Evolutionary conservation across 2,797 vertebrate genomes (phyloP), one percentile per base, ranked within the genome.

Genomic region (Lutjanus argentimaculatus): DNA sequence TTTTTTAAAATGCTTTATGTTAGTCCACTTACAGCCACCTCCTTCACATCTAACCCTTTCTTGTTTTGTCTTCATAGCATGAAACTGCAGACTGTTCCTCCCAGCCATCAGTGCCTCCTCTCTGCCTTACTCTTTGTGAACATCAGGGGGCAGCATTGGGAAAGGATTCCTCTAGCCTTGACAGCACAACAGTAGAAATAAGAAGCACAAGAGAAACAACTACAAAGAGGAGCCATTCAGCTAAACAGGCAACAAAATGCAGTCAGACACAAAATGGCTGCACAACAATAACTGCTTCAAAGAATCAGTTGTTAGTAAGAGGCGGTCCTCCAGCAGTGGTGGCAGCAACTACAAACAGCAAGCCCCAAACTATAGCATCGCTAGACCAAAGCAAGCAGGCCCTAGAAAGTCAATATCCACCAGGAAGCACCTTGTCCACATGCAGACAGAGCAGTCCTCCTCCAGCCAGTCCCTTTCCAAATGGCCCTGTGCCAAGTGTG

Each of bases 101-200:
- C 21, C 21, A 19, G 49, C 88, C 85, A 4, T 57, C 86, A 53
- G 84, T 81, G 79, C 85, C 92, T 84, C 77, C 76, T 67, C 76
- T 79, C 56, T 91, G 92, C 94, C 91, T 95, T 93, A 88, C 5
- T 74, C 86, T 79, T 1, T 46, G 65, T 52, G 79, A 89, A 58
- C 87, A 90, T 53, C 94, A 91, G 71, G 83, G 58, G 51, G 25
- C 77, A 42, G 15, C 58, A 2, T n/a, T 45, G 12, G 42, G 48
- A 69, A 85, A 88, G 16, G 92, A 36, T 46, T 58, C 78, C 79
- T 1, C 90, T 86, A 56, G 72, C 83, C 51, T 64, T 5, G 17
- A 77, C 0, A 0, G 72, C 76, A 76, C 89, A 83, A 79, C 74
- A 82, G 11, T 13, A 9, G 74, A 85, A 36, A 73, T 1, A 0